Evolutionary conservation across 2,888 invertebrate species (phyloP).

Genomic region (Tachina lurida): DNA sequence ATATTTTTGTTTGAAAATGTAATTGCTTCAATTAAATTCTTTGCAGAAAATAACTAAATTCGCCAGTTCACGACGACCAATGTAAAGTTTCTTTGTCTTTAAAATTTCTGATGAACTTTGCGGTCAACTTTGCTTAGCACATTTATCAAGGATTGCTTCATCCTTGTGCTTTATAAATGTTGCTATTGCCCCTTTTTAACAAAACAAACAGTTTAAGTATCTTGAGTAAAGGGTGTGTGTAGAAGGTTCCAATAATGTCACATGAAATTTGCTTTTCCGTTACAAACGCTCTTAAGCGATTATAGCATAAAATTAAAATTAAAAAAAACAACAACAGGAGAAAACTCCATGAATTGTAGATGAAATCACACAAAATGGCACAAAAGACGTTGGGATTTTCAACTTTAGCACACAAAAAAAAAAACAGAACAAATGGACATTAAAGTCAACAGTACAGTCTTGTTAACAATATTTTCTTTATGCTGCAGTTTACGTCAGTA

Average conservation of each 20-base stretch:
- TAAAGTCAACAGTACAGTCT: constrained; percentile 31
- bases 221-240: not conserved
- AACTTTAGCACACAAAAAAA: constrained; percentile 43
- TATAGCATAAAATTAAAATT: constrained; percentile 1
- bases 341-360: constrained; percentile 80
- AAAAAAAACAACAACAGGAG: not conserved
- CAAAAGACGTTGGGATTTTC: constrained; percentile 65
- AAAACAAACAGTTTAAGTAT: not conserved
- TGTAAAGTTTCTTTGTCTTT: not conserved
- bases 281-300: constrained; percentile 26
- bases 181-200: not conserved
- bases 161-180: constrained; percentile 2
- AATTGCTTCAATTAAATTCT: no score
- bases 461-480: constrained; percentile 52
- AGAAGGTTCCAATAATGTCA: constrained; percentile 56
- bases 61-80: not conserved
- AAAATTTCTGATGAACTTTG: not conserved
- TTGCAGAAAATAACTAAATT: no score
- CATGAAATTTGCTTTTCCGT: constrained; percentile 62
- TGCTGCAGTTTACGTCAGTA: constrained; percentile 20
- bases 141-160: not conserved
- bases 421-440: constrained; percentile 46
- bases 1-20: no score
- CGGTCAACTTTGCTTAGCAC: not conserved
- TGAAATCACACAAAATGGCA: constrained; percentile 76